Percentiles rank a stretch among this genome's conserved stretches.
Evolutionary conservation across 35 echinoderm and acorn worm genomes (phyloP).

Genomic region (Nesometra sesokonis): DNA sequence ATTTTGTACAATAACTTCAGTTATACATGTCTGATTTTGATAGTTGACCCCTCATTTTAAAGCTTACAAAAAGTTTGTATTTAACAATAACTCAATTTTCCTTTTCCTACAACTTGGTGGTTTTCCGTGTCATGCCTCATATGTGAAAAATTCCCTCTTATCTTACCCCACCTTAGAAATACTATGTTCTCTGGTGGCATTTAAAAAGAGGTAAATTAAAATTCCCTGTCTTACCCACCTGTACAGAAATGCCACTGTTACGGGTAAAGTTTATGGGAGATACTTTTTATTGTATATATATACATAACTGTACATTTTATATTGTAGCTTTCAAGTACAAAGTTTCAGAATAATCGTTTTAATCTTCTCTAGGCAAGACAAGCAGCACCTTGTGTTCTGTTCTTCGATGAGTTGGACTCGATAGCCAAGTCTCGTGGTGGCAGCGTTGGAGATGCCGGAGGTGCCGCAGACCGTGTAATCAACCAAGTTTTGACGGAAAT

Average conservation of each 20-base stretch:
- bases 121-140: too few relatives aligned
- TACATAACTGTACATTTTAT: too few relatives aligned
- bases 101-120: too few relatives aligned
- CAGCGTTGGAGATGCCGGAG: slow-evolving; percentile 88
- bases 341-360: not conserved
- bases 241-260: not conserved
- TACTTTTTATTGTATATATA: not conserved
- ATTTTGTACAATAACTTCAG: too few relatives aligned
- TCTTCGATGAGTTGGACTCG: slow-evolving; percentile 99
- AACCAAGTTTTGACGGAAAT: slow-evolving; percentile 94
- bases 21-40: too few relatives aligned
- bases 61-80: too few relatives aligned
- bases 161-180: too few relatives aligned
- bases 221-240: not conserved
- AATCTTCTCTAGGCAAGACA: slow-evolving; percentile 53
- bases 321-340: too few relatives aligned
- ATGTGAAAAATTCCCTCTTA: too few relatives aligned
- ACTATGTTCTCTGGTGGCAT: too few relatives aligned
- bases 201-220: not conserved
- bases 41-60: too few relatives aligned
- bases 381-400: slow-evolving; percentile 96
- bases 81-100: too few relatives aligned
- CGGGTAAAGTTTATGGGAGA: not conserved
- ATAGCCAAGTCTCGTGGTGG: slow-evolving; percentile 98
- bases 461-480: slow-evolving; percentile 88